A percentile compares a stretch with the other conserved stretches of the same genome.
Conservation (phyloP, 2,797 vertebrate genomes). For the Smutsia temminckii region DNA sequence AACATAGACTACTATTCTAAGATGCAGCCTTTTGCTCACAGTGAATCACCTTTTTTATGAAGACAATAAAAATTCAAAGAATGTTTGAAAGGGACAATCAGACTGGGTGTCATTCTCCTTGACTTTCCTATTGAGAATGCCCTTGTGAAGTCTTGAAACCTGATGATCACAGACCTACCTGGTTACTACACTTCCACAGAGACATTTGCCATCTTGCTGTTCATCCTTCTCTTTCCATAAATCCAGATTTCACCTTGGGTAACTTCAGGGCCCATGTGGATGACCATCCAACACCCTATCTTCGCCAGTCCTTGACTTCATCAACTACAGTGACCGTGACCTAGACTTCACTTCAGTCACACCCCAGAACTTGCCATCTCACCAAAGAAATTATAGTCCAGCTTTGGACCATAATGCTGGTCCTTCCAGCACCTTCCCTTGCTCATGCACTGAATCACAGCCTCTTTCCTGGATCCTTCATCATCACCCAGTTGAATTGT, state of each 20-base stretch:
- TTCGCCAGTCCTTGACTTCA: not conserved
- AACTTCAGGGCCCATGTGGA: not conserved
- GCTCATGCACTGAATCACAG: not conserved
- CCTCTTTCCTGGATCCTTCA: not conserved
- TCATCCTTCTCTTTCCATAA: not conserved
- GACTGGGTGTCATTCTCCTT: not conserved
- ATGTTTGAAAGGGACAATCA: not conserved
- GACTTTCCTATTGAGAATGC: not conserved
- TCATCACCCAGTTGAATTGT: too few species aligned
- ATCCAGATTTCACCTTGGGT: not conserved
- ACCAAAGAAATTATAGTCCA: not conserved
- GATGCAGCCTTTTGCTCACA: not conserved
- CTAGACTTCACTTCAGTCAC: not conserved
- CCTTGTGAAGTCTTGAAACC: not conserved
- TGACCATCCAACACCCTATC: accelerated
- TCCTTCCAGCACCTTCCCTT: not conserved
- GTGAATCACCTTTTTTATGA: not conserved
- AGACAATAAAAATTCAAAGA: not conserved
- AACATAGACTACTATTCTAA: not conserved
- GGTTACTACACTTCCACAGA: not conserved
- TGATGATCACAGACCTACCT: not conserved
- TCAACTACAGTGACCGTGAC: not conserved
- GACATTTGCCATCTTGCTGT: not conserved
- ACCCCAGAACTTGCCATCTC: not conserved
- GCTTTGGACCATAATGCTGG: not conserved